These are phyloP conservation scores for Acromyrmex echinatior DNA, from an alignment of 1,140 invertebrate genomes.

Conservation along the genomic window DNA sequence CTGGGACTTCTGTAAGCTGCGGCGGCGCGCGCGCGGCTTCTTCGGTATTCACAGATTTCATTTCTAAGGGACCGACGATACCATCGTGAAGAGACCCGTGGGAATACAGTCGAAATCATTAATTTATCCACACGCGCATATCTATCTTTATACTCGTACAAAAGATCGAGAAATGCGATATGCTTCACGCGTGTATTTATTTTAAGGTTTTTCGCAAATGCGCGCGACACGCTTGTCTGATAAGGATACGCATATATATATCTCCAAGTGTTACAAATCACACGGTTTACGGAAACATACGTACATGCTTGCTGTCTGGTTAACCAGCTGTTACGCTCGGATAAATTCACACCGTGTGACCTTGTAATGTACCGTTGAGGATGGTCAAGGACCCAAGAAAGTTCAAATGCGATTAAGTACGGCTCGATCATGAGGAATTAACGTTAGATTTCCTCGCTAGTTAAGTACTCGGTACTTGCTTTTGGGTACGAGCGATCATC, in stretches of 20 bases:
- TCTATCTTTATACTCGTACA: no score
- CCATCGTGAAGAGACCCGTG: background rate
- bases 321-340: slow-evolving; percentile 37
- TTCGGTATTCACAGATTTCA: slow-evolving; percentile 53
- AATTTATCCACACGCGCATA: background rate
- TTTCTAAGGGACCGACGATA: slow-evolving; percentile 42
- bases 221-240: background rate
- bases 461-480: background rate
- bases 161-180: background rate
- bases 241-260: background rate
- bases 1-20: slow-evolving; percentile 12
- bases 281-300: slow-evolving; percentile 15
- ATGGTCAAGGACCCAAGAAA: slow-evolving; percentile 29
- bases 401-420: slow-evolving; percentile 26
- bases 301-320: background rate
- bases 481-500: slow-evolving; percentile 41
- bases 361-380: slow-evolving; percentile 52
- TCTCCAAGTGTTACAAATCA: slow-evolving; percentile 22
- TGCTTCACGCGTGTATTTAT: slow-evolving; percentile 23
- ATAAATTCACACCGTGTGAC: slow-evolving; percentile 57
- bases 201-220: background rate
- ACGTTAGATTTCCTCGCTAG: slow-evolving; percentile 20
- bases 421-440: slow-evolving; percentile 45
- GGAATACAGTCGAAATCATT: background rate
- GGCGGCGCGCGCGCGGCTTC: slow-evolving; percentile 20